Conservation (phyloP, 1,140 invertebrate genomes). For the Dolichoris vasculosae region DNA sequence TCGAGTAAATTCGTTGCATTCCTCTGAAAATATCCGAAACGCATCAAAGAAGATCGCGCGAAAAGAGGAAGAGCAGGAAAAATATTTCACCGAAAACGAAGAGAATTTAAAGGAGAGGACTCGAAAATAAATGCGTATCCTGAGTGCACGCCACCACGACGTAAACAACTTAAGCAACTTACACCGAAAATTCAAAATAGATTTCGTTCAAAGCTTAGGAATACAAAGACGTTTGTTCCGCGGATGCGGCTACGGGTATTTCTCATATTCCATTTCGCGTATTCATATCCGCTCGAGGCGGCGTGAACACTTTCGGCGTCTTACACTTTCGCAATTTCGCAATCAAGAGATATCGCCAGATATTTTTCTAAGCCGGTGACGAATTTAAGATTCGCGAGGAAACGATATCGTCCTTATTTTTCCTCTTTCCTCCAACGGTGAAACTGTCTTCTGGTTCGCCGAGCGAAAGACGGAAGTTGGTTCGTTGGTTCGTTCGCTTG, state of each 20-base stretch:
- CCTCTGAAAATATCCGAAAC: constrained; percentile 9
- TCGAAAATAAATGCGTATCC: constrained; percentile 21
- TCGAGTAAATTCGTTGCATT: neutral
- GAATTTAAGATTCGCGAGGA: too few species aligned
- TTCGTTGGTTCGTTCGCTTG: neutral
- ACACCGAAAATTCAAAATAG: neutral
- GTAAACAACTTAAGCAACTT: constrained; percentile 30
- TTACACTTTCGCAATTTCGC: too few species aligned
- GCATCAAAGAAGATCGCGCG: neutral
- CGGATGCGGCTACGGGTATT: neutral
- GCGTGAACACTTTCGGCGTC: too few species aligned
- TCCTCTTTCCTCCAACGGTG: neutral
- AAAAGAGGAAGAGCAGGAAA: neutral
- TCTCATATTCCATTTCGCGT: neutral
- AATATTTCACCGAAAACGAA: constrained; percentile 15
- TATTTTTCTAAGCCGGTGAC: too few species aligned
- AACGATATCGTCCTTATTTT: too few species aligned
- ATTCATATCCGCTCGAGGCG: too few species aligned
- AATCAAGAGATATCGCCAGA: too few species aligned
- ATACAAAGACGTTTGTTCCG: neutral
- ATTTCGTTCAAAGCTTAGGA: neutral
- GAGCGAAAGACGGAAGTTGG: neutral
- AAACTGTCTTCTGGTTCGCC: neutral
- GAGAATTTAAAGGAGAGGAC: constrained; percentile 15
- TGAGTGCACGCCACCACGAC: neutral